phyloP scores from a whole-genome alignment of 2,113 vertebrate genomes.

The Thunnus thynnus region DNA sequence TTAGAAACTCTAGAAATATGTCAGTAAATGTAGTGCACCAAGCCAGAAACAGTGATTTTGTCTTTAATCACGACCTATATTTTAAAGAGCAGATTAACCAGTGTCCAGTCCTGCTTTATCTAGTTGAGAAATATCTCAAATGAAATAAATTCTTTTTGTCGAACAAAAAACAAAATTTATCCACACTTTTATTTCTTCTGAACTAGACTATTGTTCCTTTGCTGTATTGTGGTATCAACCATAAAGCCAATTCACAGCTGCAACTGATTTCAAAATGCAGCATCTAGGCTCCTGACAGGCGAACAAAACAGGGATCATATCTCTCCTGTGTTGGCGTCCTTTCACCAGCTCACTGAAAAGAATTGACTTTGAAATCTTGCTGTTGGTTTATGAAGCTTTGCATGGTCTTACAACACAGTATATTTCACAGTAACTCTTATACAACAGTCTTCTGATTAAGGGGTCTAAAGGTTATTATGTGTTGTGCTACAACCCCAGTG shows the following conservation, averaged over 20 bases:
- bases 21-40: slow-evolving; percentile 6
- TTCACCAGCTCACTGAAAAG: slow-evolving; percentile 35
- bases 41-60: slow-evolving; percentile 41
- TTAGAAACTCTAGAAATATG: slow-evolving; percentile 33
- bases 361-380: slow-evolving; percentile 30
- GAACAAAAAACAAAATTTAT: slow-evolving; percentile 36
- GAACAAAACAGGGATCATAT: slow-evolving; percentile 49
- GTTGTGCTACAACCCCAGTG: background rate
- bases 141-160: slow-evolving; percentile 41
- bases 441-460: background rate
- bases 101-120: slow-evolving; percentile 46
- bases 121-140: slow-evolving; percentile 21
- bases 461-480: background rate
- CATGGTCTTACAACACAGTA: background rate
- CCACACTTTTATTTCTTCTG: slow-evolving; percentile 22
- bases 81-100: slow-evolving; percentile 14
- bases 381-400: slow-evolving; percentile 40
- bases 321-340: slow-evolving; percentile 29
- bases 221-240: slow-evolving; percentile 35
- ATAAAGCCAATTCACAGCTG: slow-evolving; percentile 43
- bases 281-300: slow-evolving; percentile 38
- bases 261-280: slow-evolving; percentile 47
- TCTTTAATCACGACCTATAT: slow-evolving; percentile 27
- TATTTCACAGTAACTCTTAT: slow-evolving; percentile 19
- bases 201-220: slow-evolving; percentile 43